Evolutionary conservation across 2,797 vertebrate genomes (phyloP).

Genomic region (Sandelia bainsii): DNA sequence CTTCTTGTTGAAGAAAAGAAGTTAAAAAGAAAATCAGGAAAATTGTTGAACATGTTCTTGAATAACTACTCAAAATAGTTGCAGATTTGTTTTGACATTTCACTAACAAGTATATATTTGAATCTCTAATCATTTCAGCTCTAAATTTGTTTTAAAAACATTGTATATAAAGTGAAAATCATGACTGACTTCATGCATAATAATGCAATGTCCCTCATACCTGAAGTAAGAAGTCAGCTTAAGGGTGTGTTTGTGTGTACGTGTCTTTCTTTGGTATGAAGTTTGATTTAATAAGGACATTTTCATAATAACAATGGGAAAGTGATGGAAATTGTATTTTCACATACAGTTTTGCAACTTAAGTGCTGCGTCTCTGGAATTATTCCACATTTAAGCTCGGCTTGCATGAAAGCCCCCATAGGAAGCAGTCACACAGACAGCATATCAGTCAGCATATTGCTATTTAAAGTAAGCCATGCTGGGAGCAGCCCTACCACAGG

Average conservation of each 20-base stretch:
- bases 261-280: neutral
- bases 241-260: neutral
- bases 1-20: neutral
- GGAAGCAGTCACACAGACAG: constrained; percentile 33
- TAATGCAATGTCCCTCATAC: constrained; percentile 21
- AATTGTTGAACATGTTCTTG: too few species aligned
- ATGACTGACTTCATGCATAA: neutral
- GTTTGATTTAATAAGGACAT: neutral
- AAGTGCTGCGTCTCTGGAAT: constrained; percentile 25
- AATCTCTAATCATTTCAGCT: neutral
- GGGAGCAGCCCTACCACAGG: constrained; percentile 58
- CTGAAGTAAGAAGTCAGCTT: constrained; percentile 24
- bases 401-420: constrained; percentile 36
- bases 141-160: neutral
- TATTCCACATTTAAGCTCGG: constrained; percentile 45
- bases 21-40: neutral
- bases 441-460: constrained; percentile 68
- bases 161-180: too few species aligned
- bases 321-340: constrained; percentile 33
- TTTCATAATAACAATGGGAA: neutral
- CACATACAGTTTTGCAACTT: constrained; percentile 31
- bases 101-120: neutral
- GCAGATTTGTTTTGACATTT: neutral
- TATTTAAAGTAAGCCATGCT: constrained; percentile 76
- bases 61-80: neutral